Base-by-base conservation (phyloP, 1,140 invertebrate genomes). In the Drosophila busckii region DNA sequence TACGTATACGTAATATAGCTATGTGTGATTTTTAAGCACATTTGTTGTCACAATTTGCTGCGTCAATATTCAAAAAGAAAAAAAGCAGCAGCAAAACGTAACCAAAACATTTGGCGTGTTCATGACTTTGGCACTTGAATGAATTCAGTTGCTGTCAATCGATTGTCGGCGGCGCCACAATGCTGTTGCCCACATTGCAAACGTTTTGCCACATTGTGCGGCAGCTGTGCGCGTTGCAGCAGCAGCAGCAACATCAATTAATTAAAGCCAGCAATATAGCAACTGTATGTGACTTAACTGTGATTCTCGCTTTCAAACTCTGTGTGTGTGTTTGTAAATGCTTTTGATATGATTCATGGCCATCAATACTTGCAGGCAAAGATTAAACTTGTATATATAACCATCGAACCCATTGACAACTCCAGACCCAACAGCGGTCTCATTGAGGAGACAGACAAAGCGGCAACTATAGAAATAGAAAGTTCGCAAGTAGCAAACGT, bases 321-420 rank as follows among this genome's bases (percentile, higher is more conserved):
- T 38, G 35, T 38, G 13, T 38, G n/a, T 38, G 3, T 38, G 35
- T 38, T 6, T 38, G 35, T 38, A n/a, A n/a, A 13, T 41, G 22
- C n/a, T n/a, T n/a, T n/a, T n/a, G n/a, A n/a, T n/a, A 16, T 40
- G n/a, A 22, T 22, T 34, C 23, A 50, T n/a, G n/a, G n/a, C n/a
- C n/a, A n/a, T n/a, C n/a, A 69, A 58, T 59, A 70, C 50, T 84
- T 76, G 61, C 84, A 86, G 84, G 84, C 84, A 37, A 84, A 71
- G 37, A 86, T 86, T 63, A 84, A 75, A 73, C 63, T 86, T 82
- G 84, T 86, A 67, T 78, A 86, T 63, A 84, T 86, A 45, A 86
- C 73, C 50, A 67, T 86, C 53, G 84, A 86, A 70, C 84, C 84
- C 46, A 38, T 85, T 56, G 65, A 71, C 58, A 42, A 13, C 56